Percentiles rank a stretch among this genome's conserved stretches.
These are phyloP conservation scores for Reticulitermes lucifugus DNA, from an alignment of 2,888 invertebrate genomes.

Conservation along the genomic window DNA sequence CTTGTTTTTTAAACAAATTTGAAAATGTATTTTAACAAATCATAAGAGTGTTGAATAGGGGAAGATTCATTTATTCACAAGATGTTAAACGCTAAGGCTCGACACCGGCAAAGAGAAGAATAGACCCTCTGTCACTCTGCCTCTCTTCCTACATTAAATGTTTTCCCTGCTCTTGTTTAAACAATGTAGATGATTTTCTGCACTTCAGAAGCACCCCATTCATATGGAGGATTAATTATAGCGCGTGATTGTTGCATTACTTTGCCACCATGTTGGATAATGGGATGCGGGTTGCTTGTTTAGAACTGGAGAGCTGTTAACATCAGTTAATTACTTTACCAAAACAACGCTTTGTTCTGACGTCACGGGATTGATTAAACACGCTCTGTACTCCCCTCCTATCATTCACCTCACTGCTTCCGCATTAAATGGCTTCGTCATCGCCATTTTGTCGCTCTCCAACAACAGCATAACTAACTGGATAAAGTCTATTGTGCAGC, in stretches of 20 bases:
- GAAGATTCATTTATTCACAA: too few species aligned
- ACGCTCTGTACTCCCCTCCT: conserved; percentile 6
- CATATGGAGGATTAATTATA: conserved; percentile 19
- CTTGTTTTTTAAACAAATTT: too few species aligned
- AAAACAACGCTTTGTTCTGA: conserved; percentile 26
- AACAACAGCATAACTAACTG: conserved; percentile 21
- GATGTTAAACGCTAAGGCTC: too few species aligned
- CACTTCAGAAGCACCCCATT: not conserved
- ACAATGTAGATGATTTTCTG: conserved; percentile 23
- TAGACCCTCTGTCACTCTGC: too few species aligned
- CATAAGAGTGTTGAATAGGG: too few species aligned
- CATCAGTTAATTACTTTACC: conserved; percentile 28
- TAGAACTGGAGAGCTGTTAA: conserved; percentile 11
- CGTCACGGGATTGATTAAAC: conserved; percentile 18
- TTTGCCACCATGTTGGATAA: conserved; percentile 1
- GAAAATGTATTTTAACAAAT: too few species aligned
- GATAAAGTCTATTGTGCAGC: not conserved
- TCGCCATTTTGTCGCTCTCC: conserved; percentile 23
- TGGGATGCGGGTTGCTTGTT: conserved; percentile 5
- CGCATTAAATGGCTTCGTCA: conserved; percentile 20
- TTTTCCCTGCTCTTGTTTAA: conserved; percentile 8
- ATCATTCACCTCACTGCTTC: conserved; percentile 26
- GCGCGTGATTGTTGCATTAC: conserved; percentile 7
- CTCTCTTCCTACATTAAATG: not conserved
- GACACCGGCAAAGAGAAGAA: too few species aligned